phyloP scores from a whole-genome alignment of 1,140 invertebrate species.

The Mactra quadrangularis region DNA sequence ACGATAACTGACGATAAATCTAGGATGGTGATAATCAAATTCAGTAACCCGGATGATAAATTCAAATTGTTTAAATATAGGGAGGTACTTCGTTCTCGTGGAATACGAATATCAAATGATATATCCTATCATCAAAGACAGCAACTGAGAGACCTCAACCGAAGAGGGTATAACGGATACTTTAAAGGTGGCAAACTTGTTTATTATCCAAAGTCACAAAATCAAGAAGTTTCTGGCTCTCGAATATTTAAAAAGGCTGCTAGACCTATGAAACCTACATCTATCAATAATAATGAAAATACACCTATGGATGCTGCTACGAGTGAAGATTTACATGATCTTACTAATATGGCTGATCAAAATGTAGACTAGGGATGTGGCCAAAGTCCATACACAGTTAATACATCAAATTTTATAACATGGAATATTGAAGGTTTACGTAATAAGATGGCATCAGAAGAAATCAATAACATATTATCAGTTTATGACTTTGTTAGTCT shows the following conservation, averaged over 20 bases:
- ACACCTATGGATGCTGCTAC: background rate
- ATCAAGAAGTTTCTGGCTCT: background rate
- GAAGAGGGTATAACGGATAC: conserved; percentile 3
- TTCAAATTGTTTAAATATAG: conserved; percentile 27
- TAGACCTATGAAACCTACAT: too few species aligned
- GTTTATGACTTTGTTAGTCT: too few species aligned
- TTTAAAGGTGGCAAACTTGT: conserved; percentile 22
- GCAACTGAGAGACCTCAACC: background rate
- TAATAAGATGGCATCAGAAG: too few species aligned
- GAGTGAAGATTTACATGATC: background rate
- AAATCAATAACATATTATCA: too few species aligned
- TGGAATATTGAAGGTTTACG: too few species aligned
- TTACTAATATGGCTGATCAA: background rate
- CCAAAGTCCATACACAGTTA: background rate
- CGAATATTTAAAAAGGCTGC: background rate
- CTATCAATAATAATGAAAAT: background rate
- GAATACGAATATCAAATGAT: conserved; percentile 26
- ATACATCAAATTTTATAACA: background rate
- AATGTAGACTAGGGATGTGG: background rate
- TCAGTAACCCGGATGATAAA: background rate
- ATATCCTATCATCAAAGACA: conserved; percentile 15
- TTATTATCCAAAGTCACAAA: background rate
- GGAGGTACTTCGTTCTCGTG: background rate
- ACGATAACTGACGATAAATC: background rate
- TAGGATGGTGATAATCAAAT: background rate